Base-by-base conservation (phyloP, 2,113 vertebrate genomes). In the Boleophthalmus pectinirostris region DNA sequence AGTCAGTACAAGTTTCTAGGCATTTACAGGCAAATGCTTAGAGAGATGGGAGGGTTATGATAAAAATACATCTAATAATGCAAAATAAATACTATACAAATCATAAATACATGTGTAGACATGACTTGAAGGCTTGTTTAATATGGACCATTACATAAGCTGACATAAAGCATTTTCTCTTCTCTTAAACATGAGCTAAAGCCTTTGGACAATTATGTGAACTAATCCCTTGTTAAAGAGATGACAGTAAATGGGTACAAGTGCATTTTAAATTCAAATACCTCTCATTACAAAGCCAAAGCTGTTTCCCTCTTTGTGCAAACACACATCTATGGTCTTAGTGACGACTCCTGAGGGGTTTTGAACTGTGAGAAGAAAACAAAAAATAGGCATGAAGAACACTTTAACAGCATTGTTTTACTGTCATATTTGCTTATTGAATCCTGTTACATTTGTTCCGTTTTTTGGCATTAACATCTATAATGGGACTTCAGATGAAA, bases 221-320 rank as follows among this genome's bases (percentile, higher is more conserved):
- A 61, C 18, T 33, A 61, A 33, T 33, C 5, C 58, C 24, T 16
- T 33, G 58, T 33, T 16, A 33, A 61, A 33, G 21, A n/a, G 24
- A 25, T 58, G 23, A 11, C 51, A 54, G 51, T 54, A 54, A 2
- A 24, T 12, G 10, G 10, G 56, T 58, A 9, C 13, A 18, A 7
- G 25, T 64, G 29, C 9, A 35, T 38, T 13, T 38, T 21, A 20
- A 38, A 20, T 14, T 18, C 33, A 49, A 85, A 14, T 69, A 98
- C 98, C 98, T 96, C 98, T 93, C 83, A 99, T 91, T 73, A 99
- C 97, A 0, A 99, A 99, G 47, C 98, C 98, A 84, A 98, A 99
- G 91, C 97, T 98, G 89, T 94, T 97, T 72, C 97, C 97, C 84
- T 99, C 97, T 88, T 98, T 99, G 90, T 95, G 94, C 75, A 99